Base-by-base conservation (phyloP, 2,797 vertebrate species). In the Anguilla marmorata region DNA sequence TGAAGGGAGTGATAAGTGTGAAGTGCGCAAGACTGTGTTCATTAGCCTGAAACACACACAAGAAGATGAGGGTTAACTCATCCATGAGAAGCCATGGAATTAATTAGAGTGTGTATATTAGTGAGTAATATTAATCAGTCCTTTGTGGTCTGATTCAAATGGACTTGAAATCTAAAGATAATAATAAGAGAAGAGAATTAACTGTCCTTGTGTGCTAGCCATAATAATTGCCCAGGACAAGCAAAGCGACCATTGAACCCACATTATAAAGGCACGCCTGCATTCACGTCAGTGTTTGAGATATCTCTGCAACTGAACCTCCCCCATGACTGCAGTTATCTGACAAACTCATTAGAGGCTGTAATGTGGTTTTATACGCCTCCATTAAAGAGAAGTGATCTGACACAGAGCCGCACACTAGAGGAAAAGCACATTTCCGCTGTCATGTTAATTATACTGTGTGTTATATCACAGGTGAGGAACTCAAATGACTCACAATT, bases 401-500 rank as follows among this genome's bases (percentile, higher is more conserved):
- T 87, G 88, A 89, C 30, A 3, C 21, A 33, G 82, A 52, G 86
- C 89, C 88, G 87, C 89, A 58, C 87, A 74, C 2, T 27, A 33
- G 82, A 69, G 89, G 79, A 30, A 86, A 93, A 88, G 33, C 8
- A 92, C 80, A 88, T 92, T 91, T 90, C 66, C 86, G 58, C 86
- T 88, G 84, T 89, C 91, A 91, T 76, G 87, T 91, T 94, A 89
- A 92, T 94, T 94, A 91, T 66, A 66, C 88, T 58, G 80, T 80
- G 88, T 56, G 90, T 89, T 88, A 86, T 87, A 88, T 63, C 88
- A 88, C 87, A 24, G 76, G 85, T 69, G 82, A 88, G 86, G 9
- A 69, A 86, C 56, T 79, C 56, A 89, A 91, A 86, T 87, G 82
- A 91, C 66, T 87, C 27, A 88, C 66, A 87, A 66, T 3, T 3